phyloP scores from a whole-genome alignment of 2,113 vertebrate genomes.

The Ochotona curzoniae region DNA sequence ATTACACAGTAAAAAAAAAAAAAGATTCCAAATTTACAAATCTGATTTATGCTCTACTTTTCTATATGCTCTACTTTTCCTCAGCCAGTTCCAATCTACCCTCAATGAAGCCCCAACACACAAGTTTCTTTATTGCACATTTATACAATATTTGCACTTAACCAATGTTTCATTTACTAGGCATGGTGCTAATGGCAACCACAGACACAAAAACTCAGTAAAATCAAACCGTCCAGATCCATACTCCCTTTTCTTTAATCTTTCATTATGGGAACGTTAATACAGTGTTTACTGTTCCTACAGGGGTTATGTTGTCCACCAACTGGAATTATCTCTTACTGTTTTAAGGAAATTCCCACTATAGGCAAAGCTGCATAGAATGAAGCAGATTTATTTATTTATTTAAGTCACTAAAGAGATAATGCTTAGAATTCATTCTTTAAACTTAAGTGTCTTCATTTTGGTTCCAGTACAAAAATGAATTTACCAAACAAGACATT shows the following conservation, averaged over 20 bases:
- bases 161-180: neutral
- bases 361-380: neutral
- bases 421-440: slow-evolving; percentile 18
- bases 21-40: neutral
- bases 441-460: neutral
- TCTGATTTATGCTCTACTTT: neutral
- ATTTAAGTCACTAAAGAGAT: slow-evolving; percentile 14
- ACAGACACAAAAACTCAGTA: neutral
- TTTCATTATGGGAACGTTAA: slow-evolving; percentile 1
- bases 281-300: neutral
- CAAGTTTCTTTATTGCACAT: neutral
- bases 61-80: neutral
- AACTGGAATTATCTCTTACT: neutral
- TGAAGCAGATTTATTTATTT: neutral
- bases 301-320: neutral
- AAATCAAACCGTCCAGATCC: neutral
- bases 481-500: rapidly evolving
- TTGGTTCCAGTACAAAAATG: slow-evolving; percentile 50
- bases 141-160: neutral
- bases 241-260: neutral
- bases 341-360: neutral
- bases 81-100: neutral
- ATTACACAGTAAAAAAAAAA: neutral
- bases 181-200: neutral
- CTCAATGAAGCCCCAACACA: neutral